These are phyloP conservation scores for Caradrina kadenii DNA, from an alignment of 2,888 invertebrate species.

Conservation along the genomic window DNA sequence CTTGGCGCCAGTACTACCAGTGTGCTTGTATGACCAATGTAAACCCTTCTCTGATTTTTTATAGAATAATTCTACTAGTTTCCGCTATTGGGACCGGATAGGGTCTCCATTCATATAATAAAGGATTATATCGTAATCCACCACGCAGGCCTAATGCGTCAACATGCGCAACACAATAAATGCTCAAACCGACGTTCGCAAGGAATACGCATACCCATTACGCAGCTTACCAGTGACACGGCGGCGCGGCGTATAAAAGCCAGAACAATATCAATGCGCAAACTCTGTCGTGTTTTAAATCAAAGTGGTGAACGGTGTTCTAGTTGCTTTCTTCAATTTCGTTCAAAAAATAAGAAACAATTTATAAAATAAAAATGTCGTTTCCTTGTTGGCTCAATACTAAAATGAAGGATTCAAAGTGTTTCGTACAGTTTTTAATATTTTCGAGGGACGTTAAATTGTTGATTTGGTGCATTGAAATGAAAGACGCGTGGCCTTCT, in stretches of 20 bases:
- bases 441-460: not conserved
- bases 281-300: constrained; percentile 18
- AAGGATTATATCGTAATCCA: not conserved
- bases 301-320: constrained; percentile 4
- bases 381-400: not conserved
- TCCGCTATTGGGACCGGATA: too few relatives aligned
- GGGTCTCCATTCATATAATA: not conserved
- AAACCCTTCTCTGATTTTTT: too few relatives aligned
- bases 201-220: constrained; percentile 39
- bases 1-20: too few relatives aligned
- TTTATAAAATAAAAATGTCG: not conserved
- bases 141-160: constrained; percentile 32
- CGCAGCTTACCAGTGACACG: constrained; percentile 14
- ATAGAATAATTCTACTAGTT: too few relatives aligned
- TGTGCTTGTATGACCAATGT: too few relatives aligned
- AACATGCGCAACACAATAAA: constrained; percentile 21
- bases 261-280: not conserved
- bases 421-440: not conserved
- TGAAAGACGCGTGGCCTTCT: constrained; percentile 15
- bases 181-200: constrained; percentile 4
- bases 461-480: constrained; percentile 16
- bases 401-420: not conserved
- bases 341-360: too few relatives aligned
- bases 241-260: constrained; percentile 18
- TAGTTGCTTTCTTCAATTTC: not conserved